Evolutionary conservation across 2,797 vertebrate genomes (phyloP).

Genomic region (Saxicola maurus): DNA sequence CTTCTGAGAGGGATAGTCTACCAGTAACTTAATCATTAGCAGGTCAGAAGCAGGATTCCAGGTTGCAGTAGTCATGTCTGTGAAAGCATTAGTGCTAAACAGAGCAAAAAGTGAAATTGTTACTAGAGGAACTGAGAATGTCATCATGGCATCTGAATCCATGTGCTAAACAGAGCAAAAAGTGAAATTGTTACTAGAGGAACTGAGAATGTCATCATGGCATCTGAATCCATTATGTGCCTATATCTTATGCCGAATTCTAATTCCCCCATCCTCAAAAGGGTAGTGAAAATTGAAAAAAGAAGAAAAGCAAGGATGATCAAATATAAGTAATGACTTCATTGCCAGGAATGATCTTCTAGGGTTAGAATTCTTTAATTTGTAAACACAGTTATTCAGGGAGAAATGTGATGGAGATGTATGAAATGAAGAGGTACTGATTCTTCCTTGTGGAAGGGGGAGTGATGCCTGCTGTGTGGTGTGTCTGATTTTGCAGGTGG

Average conservation of each 20-base stretch:
- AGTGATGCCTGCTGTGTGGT: neutral
- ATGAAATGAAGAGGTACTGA: neutral
- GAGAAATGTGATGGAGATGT: neutral
- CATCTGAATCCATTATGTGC: neutral
- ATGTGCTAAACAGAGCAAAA: neutral
- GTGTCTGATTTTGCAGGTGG: conserved; percentile 75
- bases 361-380: neutral
- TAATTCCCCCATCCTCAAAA: neutral
- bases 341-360: neutral
- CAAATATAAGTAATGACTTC: neutral
- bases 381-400: neutral
- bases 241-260: neutral
- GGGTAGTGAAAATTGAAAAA: neutral
- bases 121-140: neutral
- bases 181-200: neutral
- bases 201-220: neutral
- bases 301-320: neutral
- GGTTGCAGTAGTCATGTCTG: neutral
- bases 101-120: neutral
- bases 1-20: neutral
- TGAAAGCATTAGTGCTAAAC: neutral
- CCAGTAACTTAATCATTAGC: neutral
- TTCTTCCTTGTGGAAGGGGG: neutral
- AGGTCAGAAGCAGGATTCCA: neutral
- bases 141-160: neutral